Conservation (phyloP, 2,797 vertebrate genomes). For the Heterohyrax brucei region DNA sequence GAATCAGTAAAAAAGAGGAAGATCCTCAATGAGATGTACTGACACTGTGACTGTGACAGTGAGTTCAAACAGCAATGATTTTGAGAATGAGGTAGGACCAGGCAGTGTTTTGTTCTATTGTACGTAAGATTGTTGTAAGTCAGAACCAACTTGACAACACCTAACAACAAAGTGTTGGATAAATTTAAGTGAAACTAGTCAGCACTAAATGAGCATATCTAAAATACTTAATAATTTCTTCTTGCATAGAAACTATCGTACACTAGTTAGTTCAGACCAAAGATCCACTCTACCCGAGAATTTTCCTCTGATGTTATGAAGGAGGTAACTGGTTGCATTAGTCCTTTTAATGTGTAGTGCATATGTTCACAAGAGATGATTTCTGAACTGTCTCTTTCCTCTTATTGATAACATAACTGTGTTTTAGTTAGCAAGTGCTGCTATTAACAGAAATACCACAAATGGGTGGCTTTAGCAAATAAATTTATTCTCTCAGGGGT, state of each 20-base stretch:
- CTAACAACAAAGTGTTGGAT: neutral
- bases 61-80: too few relatives aligned
- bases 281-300: neutral
- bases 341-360: neutral
- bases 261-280: neutral
- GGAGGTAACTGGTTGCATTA: neutral
- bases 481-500: too few relatives aligned
- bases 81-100: too few relatives aligned
- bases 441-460: too few relatives aligned
- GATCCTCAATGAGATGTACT: too few relatives aligned
- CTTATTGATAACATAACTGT: neutral
- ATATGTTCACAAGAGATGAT: neutral
- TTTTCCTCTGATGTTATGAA: neutral
- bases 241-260: neutral
- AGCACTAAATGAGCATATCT: neutral
- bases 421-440: too few relatives aligned
- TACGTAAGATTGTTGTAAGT: too few relatives aligned
- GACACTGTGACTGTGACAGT: too few relatives aligned
- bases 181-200: neutral
- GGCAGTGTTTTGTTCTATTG: too few relatives aligned
- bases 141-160: too few relatives aligned
- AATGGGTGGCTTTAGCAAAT: too few relatives aligned
- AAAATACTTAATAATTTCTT: neutral
- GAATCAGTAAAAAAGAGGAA: too few relatives aligned
- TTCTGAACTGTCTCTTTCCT: constrained; percentile 1